Evolutionary conservation across 2,113 vertebrate species (phyloP), one percentile per base, ranked within the genome.

Genomic region (Garra rufa): DNA sequence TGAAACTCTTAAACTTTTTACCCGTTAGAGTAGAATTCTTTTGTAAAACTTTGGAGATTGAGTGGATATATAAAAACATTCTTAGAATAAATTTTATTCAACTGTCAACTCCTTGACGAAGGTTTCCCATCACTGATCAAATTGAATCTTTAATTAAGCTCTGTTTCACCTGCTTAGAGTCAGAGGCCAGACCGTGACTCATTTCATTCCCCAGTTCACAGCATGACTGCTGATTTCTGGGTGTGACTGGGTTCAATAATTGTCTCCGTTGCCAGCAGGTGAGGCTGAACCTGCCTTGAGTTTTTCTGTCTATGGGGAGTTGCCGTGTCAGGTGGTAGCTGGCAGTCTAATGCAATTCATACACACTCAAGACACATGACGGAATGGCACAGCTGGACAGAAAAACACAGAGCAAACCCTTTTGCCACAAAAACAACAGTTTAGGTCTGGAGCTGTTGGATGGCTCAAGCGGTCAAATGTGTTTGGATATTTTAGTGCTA

Each of bases 261-360:
- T 4, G 46, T 57, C 28, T 65, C 55, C 43, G 24, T 28, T 67
- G 43, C 69, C 82, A 84, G 85, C 76, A 84, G 82, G 61, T 84
- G 82, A 67, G 50, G 48, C 76, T 80, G 61, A 73, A 75, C 57
- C 50, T 44, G 48, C 57, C 59, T 41, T 46, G 52, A 67, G 79
- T 57, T 34, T 46, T 84, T 84, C 30, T 55, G 30, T 74, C 46
- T 84, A 44, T 10, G 55, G 44, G 48, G 70, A 74, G 59, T 76
- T 83, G 63, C 7, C 3, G 4, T 80, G 67, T 79, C 76, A 38
- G 50, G 34, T 61, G 83, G 73, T 71, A 57, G 38, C 61, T 70
- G 61, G 50, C 61, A 46, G 85, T 70, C 71, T 70, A 75, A 41
- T 11, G 6, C 70, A 67, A 15, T 15, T 1, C 65, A 75, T 59